Conservation (phyloP, 1,140 invertebrate species). For the Ectropis grisescens region DNA sequence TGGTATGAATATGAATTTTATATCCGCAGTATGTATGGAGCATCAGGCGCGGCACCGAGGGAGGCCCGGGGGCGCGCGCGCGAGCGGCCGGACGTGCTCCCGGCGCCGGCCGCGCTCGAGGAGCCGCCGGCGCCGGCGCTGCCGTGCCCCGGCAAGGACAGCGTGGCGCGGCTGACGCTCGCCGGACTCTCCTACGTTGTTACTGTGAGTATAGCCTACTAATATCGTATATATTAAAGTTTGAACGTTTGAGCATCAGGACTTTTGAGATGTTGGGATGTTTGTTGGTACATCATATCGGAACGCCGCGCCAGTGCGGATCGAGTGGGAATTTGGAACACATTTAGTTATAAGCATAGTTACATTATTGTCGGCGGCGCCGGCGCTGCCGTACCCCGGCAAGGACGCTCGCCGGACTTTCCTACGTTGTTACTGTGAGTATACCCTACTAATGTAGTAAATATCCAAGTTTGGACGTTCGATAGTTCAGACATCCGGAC, state of each 20-base stretch:
- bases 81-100: constrained; percentile 66
- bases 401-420: constrained; percentile 78
- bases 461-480: too few relatives aligned
- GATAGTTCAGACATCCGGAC: too few relatives aligned
- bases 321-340: too few relatives aligned
- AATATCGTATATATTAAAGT: too few relatives aligned
- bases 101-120: constrained; percentile 44
- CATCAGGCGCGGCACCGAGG: constrained; percentile 62
- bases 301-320: too few relatives aligned
- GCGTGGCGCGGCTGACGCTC: constrained; percentile 77
- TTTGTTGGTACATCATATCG: too few relatives aligned
- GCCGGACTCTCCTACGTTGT: constrained; percentile 78
- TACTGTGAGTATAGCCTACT: constrained; percentile 71
- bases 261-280: too few relatives aligned
- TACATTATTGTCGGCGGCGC: constrained; percentile 34
- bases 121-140: constrained; percentile 46
- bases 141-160: constrained; percentile 74
- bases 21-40: constrained; percentile 67
- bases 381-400: constrained; percentile 62
- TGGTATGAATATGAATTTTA: too few relatives aligned
- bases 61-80: constrained; percentile 61
- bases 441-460: background rate
- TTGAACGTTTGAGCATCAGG: too few relatives aligned
- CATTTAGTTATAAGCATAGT: too few relatives aligned
- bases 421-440: constrained; percentile 81